phyloP scores from a whole-genome alignment of 1,140 invertebrate genomes.

The Elymnias hypermnestra region DNA sequence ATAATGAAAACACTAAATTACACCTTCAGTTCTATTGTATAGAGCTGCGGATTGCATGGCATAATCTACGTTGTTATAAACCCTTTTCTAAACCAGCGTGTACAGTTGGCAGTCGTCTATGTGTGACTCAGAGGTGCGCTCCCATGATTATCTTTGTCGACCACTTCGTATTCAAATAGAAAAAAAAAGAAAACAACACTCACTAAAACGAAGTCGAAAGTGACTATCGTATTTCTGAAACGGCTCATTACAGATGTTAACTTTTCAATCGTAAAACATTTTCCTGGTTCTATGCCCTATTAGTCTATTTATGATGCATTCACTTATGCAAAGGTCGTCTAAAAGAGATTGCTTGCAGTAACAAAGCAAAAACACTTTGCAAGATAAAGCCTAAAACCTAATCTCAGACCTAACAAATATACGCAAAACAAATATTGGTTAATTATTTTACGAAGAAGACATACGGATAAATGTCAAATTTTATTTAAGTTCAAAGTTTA shows the following conservation, averaged over 20 bases:
- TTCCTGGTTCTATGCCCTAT: no score
- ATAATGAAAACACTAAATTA: slow-evolving; percentile 13
- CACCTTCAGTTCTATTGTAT: slow-evolving; percentile 18
- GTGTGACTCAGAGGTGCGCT: slow-evolving; percentile 58
- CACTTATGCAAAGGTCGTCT: no score
- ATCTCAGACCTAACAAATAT: no score
- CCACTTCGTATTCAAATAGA: slow-evolving; percentile 31
- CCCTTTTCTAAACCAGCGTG: slow-evolving; percentile 32
- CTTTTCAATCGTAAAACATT: not conserved
- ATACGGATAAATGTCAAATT: no score
- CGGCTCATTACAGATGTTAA: slow-evolving; percentile 21
- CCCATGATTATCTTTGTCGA: slow-evolving; percentile 49
- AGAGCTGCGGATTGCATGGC: slow-evolving; percentile 34
- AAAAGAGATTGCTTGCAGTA: no score
- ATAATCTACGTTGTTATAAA: slow-evolving; percentile 27
- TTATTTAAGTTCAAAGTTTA: no score
- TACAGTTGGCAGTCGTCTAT: slow-evolving; percentile 49
- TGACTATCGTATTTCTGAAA: slow-evolving; percentile 32
- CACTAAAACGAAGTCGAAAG: slow-evolving; percentile 30
- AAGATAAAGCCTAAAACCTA: no score
- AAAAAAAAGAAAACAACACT: slow-evolving; percentile 31
- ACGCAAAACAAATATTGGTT: no score
- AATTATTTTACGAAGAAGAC: no score
- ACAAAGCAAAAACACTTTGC: no score
- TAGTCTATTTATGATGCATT: no score